These are phyloP conservation scores for Aromia moschata DNA, from an alignment of 2,888 invertebrate genomes.

Conservation along the genomic window DNA sequence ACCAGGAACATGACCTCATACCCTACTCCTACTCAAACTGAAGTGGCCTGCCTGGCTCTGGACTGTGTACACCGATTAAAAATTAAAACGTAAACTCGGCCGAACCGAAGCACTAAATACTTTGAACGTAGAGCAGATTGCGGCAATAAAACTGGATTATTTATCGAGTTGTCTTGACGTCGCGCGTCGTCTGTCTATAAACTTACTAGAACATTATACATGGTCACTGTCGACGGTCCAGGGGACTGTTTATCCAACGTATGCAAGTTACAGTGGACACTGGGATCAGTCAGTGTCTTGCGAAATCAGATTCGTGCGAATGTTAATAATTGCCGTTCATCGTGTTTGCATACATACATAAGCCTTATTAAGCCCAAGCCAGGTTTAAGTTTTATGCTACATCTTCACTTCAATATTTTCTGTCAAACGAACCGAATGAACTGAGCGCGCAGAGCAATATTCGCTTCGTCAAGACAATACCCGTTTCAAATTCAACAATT, in stretches of 20 bases:
- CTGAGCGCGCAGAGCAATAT: too few species aligned
- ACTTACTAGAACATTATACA: conserved; percentile 28
- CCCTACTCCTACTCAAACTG: conserved; percentile 9
- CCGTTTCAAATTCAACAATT: too few species aligned
- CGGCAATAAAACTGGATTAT: conserved; percentile 36
- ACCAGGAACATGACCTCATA: conserved; percentile 13
- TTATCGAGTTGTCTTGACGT: conserved; percentile 32
- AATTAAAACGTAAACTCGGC: conserved; percentile 31
- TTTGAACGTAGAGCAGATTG: conserved; percentile 32
- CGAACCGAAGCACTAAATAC: conserved; percentile 30
- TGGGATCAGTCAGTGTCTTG: background rate
- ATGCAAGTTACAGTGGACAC: background rate
- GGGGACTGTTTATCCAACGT: background rate
- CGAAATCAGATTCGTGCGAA: background rate
- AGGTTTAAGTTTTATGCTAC: too few species aligned
- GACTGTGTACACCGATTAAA: conserved; percentile 19
- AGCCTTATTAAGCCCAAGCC: too few species aligned
- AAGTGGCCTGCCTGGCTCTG: background rate
- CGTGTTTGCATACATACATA: too few species aligned
- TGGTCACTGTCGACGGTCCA: conserved; percentile 30
- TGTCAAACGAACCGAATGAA: too few species aligned
- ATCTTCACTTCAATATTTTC: too few species aligned
- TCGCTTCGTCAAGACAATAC: too few species aligned
- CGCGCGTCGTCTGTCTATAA: conserved; percentile 30
- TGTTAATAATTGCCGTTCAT: background rate